Percentiles rank a stretch among this genome's conserved stretches.
Conservation (phyloP, 2,113 vertebrate species). For the Mugil cephalus region DNA sequence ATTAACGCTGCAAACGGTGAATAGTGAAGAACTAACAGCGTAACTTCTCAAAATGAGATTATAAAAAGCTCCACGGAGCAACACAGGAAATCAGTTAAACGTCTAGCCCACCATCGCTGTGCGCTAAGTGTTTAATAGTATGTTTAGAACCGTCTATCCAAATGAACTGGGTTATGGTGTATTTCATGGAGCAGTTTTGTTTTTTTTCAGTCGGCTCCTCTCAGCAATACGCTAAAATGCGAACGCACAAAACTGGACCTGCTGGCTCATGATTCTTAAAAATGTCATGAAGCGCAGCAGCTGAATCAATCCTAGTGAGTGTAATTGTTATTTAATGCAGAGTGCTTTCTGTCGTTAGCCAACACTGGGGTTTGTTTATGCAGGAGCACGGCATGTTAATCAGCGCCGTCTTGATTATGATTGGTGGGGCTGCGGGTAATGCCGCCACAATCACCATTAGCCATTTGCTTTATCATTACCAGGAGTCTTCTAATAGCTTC, state of each 20-base stretch:
- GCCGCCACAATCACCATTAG: slow-evolving; percentile 56
- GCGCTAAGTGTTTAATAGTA: no score
- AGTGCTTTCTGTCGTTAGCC: slow-evolving; percentile 55
- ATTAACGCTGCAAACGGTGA: not conserved
- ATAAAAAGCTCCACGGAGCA: no score
- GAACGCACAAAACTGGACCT: not conserved
- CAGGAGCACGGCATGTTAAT: slow-evolving; percentile 70
- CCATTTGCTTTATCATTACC: slow-evolving; percentile 68
- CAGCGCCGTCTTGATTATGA: slow-evolving; percentile 76
- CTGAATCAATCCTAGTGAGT: slow-evolving; percentile 54
- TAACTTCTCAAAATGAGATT: no score
- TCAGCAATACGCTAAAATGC: not conserved
- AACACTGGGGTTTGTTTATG: slow-evolving; percentile 67
- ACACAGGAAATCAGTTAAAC: no score
- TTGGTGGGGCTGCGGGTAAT: slow-evolving; percentile 67
- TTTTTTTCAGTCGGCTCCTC: not conserved
- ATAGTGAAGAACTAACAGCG: not conserved
- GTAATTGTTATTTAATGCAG: slow-evolving; percentile 64
- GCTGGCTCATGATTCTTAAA: slow-evolving; percentile 11
- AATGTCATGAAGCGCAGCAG: slow-evolving; percentile 38
- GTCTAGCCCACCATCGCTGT: no score
- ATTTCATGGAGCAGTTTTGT: not conserved
- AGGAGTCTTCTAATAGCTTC: slow-evolving; percentile 56
- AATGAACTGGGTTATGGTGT: no score
- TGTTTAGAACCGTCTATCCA: no score